Base-by-base conservation (phyloP, 2,797 vertebrate species). In the Holocentrus rufus region DNA sequence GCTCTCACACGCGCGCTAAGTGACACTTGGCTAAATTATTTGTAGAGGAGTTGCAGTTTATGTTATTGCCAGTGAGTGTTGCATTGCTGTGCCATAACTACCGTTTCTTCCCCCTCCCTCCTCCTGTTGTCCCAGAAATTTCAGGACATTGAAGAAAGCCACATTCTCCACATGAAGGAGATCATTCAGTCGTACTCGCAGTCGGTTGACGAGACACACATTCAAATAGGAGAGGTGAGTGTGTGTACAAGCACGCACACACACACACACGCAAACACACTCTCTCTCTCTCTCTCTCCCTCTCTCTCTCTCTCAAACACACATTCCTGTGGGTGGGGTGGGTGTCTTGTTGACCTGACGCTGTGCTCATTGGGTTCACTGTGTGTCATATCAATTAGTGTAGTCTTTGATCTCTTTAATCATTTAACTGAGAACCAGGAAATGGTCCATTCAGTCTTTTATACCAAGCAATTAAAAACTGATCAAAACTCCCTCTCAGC, bases 121-220 rank as follows among this genome's bases (percentile, higher is more conserved):
- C 2, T 23, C 52, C 17, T 9, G 85, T 44, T 77, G 7, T 85
- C 83, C 3, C 90, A 99, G 98, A 99, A 96, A 94, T 98, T 99
- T 93, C 97, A 99, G 88, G 96, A 96, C 89, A 98, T 99, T 57
- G 98, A 99, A 93, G 96, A 98, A 93, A 95, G 85, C 58, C 96
- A 99, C 91, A 92, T 98, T 61, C 85, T 96, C 80, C 96, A 95
- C 76, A 96, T 98, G 95, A 98, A 98, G 91, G 96, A 96, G 84
- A 98, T 98, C 88, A 96, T 98, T 83, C 94, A 92, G 70, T 96
- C 94, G 0, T 97, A 97, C 85, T 96, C 95, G 57, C 95, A 94
- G 88, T 97, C 95, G 13, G 90, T 98, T 79, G 96, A 97, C 64
- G 97, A 98, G 91, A 96, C 96, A 5, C 96, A 98, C 89, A 76